phyloP scores from a whole-genome alignment of 2,113 vertebrate genomes.

The Vulpes lagopus region DNA sequence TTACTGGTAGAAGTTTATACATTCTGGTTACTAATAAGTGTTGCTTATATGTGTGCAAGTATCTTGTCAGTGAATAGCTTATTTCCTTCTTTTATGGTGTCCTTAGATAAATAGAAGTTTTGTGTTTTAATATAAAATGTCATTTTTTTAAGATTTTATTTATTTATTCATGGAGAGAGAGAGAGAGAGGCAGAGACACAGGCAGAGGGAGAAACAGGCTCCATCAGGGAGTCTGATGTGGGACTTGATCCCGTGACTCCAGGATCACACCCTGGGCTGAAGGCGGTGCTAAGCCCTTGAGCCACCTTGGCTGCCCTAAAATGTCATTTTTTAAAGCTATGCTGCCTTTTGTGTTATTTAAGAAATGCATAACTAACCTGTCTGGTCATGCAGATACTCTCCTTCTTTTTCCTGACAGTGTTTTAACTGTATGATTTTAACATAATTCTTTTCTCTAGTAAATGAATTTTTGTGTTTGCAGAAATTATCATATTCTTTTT shows the following conservation, averaged over 20 bases:
- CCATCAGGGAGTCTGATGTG: background rate
- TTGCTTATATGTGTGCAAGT: background rate
- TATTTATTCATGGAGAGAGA: background rate
- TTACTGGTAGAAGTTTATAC: background rate
- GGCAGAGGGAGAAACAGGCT: background rate
- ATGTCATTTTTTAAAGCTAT: background rate
- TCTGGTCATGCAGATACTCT: background rate
- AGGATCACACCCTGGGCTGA: background rate
- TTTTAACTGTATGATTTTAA: background rate
- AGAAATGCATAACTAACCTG: background rate
- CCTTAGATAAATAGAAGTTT: background rate
- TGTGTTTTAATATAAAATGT: background rate
- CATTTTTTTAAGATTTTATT: background rate
- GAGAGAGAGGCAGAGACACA: background rate
- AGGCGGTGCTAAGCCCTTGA: background rate
- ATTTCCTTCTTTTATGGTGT: background rate
- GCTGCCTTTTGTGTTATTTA: background rate
- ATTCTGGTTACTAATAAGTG: background rate
- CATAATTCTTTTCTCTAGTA: background rate
- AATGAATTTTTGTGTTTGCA: background rate
- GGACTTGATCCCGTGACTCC: background rate
- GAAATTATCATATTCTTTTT: background rate
- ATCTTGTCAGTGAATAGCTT: background rate
- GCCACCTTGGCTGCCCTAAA: background rate
- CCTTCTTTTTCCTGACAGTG: background rate